phyloP scores from a whole-genome alignment of 2,888 invertebrate genomes.

The Lathronympha strigana region DNA sequence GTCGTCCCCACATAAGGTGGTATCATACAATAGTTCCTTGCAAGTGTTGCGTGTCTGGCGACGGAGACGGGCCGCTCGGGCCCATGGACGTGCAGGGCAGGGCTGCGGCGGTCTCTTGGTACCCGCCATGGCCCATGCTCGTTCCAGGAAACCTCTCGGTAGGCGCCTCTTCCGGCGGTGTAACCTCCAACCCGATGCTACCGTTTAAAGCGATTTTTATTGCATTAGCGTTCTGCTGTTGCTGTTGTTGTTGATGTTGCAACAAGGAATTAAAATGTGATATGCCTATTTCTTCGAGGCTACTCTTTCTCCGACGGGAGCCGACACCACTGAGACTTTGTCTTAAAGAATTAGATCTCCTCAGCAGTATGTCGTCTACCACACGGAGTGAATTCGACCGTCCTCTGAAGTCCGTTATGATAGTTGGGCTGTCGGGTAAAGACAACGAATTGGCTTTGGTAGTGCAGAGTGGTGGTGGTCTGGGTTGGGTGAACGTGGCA shows the following conservation, averaged over 20 bases:
- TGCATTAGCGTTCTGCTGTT: slow-evolving; percentile 88
- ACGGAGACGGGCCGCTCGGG: slow-evolving; percentile 62
- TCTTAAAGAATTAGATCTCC: slow-evolving; percentile 92
- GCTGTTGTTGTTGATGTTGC: slow-evolving; percentile 81
- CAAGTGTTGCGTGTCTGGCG: slow-evolving; percentile 88
- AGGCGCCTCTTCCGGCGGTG: slow-evolving; percentile 87
- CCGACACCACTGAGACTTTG: slow-evolving; percentile 90
- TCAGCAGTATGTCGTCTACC: slow-evolving; percentile 92
- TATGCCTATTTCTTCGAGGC: slow-evolving; percentile 93
- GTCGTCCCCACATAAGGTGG: slow-evolving; percentile 96
- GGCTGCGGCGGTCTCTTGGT: slow-evolving; percentile 79
- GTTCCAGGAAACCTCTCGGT: slow-evolving; percentile 76
- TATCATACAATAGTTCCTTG: slow-evolving; percentile 98
- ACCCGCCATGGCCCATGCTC: slow-evolving; percentile 65
- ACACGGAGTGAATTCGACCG: slow-evolving; percentile 94
- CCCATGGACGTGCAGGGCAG: slow-evolving; percentile 69
- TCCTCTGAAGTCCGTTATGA: slow-evolving; percentile 90
- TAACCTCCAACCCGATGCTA: slow-evolving; percentile 92
- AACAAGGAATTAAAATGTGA: slow-evolving; percentile 90
- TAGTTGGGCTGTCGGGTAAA: slow-evolving; percentile 94
- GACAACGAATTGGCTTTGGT: slow-evolving; percentile 96
- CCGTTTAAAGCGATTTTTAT: slow-evolving; percentile 94
- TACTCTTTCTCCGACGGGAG: slow-evolving; percentile 90
- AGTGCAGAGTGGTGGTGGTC: slow-evolving; percentile 91
- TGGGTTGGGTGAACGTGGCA: slow-evolving; percentile 85